A percentile compares a stretch with the other conserved stretches of the same genome.
phyloP scores from a whole-genome alignment of 2,113 vertebrate genomes.

The Pseudois nayaur region DNA sequence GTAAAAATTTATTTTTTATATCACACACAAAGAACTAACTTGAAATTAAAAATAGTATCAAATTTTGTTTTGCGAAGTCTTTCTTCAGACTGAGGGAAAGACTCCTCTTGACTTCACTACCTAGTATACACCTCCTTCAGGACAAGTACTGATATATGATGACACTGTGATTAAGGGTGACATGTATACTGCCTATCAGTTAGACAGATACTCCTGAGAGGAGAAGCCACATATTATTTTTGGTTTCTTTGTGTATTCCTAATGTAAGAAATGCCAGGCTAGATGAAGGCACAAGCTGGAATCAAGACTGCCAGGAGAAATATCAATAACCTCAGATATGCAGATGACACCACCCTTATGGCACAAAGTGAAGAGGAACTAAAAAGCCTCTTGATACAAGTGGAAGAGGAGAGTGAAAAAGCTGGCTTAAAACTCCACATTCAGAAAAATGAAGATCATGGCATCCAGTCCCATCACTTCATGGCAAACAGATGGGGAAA shows the following conservation, averaged over 20 bases:
- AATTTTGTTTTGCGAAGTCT: slow-evolving; percentile 1
- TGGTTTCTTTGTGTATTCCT: neutral
- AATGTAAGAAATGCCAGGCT: neutral
- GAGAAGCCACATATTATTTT: neutral
- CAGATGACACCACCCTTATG: neutral
- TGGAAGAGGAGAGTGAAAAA: neutral
- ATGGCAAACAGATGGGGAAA: neutral
- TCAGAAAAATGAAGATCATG: neutral
- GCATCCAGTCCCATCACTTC: neutral
- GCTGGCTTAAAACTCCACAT: neutral
- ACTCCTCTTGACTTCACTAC: neutral
- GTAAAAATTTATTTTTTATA: slow-evolving; percentile 19
- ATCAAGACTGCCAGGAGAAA: neutral
- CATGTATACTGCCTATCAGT: neutral
- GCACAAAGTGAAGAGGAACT: neutral
- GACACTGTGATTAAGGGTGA: neutral
- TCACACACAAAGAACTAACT: neutral
- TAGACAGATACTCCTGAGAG: neutral
- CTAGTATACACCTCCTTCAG: neutral
- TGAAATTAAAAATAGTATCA: slow-evolving; percentile 24
- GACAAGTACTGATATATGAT: neutral
- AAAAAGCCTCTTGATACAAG: neutral
- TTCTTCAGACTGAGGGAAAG: neutral
- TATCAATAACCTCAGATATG: neutral
- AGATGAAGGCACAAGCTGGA: neutral